Base-by-base conservation (phyloP, 2,113 vertebrate genomes). In the Macrotis lagotis region DNA sequence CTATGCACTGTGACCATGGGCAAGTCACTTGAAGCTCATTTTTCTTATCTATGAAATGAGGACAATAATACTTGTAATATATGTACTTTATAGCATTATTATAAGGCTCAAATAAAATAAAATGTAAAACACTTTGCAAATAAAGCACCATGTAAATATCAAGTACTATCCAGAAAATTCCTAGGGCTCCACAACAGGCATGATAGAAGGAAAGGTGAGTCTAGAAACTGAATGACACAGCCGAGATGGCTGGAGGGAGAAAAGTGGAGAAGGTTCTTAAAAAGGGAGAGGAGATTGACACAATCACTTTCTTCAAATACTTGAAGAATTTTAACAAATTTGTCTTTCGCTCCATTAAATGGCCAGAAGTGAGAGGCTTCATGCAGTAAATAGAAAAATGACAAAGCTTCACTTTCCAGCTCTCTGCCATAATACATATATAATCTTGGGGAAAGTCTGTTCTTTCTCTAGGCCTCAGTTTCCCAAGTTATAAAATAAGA, bases 201-300 rank as follows among this genome's bases (percentile, higher is more conserved):
- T n/a, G 66, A 22, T 1, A 22, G 16, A 94, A 90, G 49, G 24
- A 14, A 88, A 93, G 92, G 10, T 25, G 47, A 44, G 88, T 91
- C 55, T 92, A 24, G 48, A 96, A 95, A 95, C 31, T 37, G n/a
- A n/a, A 96, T 96, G 66, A 88, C 48, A 88, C 95, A 90, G 37
- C 31, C 59, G 50, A 97, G 96, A 66, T 66, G 44, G 66, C 11
- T 90, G 47, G 91, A n/a, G 95, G 94, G 92, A 37, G 28, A 66
- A 51, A 91, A 95, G 2, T 59, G 59, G 44, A 93, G 48, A 89
- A 89, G 59, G 92, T 48, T 93, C 25, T 83, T 83, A 44, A 83
- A 22, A 44, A 22, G 37, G 19, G 7, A 19, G 47, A 37, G n/a
- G 83, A 88, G 91, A 55, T 9, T 24, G 31, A 22, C 11, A 92